Conservation (phyloP, 2,888 invertebrate species). For the Teleogryllus oceanicus region DNA sequence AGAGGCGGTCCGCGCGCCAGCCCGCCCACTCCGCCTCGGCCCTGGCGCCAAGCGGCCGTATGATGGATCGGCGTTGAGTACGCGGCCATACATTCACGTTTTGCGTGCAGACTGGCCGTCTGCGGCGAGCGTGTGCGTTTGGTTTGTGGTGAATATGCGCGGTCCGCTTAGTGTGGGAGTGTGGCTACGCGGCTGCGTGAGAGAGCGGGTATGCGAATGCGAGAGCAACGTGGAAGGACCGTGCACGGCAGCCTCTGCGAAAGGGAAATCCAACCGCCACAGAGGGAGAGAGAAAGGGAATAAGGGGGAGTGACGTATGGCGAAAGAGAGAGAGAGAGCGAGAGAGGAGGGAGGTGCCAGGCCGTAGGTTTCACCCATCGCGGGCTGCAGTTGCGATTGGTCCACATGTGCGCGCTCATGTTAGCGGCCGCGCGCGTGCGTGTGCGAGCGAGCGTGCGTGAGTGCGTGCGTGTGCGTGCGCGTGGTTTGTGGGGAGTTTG, state of each 20-base stretch:
- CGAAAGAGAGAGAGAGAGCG: no score
- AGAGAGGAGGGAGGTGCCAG: no score
- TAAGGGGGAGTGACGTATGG: no score
- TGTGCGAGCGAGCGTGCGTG: no score
- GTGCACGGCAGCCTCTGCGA: no score
- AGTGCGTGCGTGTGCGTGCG: neutral
- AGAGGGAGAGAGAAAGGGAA: no score
- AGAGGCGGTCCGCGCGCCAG: neutral
- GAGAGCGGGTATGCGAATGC: neutral
- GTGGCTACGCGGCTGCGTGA: neutral
- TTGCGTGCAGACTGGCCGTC: neutral
- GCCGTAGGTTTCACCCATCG: no score
- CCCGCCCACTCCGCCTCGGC: neutral
- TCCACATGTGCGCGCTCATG: no score
- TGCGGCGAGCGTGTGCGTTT: neutral
- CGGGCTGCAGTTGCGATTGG: no score
- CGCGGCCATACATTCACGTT: slow-evolving; percentile 3
- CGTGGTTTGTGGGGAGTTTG: neutral
- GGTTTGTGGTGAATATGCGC: neutral
- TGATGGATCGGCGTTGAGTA: neutral
- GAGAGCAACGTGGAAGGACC: neutral
- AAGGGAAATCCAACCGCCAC: no score
- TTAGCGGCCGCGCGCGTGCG: no score
- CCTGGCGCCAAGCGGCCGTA: neutral
- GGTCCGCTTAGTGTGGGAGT: neutral